Base-by-base conservation (phyloP, 2,113 vertebrate species). In the Sinocyclocheilus anophthalmus region DNA sequence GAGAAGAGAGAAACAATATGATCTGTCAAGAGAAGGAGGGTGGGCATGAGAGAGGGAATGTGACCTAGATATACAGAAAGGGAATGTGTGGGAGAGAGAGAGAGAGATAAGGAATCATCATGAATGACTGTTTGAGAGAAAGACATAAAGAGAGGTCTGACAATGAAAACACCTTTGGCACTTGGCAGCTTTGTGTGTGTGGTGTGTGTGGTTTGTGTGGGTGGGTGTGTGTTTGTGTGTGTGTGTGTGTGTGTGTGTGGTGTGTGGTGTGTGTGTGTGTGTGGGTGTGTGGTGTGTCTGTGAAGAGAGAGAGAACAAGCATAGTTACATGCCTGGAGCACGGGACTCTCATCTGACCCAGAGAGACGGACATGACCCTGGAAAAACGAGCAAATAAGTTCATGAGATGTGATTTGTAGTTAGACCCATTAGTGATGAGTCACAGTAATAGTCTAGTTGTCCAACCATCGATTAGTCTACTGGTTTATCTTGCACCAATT, bases 321-420 rank as follows among this genome's bases (percentile, higher is more conserved):
- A 94, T 93, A 91, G 84, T 92, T 92, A 90, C 91, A 93, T 94
- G 92, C 92, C 93, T 94, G 89, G 82, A 94, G 92, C 94, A 94
- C 91, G 91, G 92, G 94, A 95, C 91, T 88, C 92, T 94, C 93
- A 95, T 93, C 92, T 94, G 94, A 94, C 93, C 87, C 72, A 53
- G 33, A 88, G 84, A 78, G 76, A 70, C 37, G 42, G 63, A 45
- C 84, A 33, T 85, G 59, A 81, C 75, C 84, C 70, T 48, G 13
- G 65, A 48, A 76, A 70, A 77, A 37, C 13, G 3, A 12, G 59
- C 26, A 57, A 79, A 42, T 30, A 33, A 20, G 20, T 42, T 82
- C 33, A 83, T 79, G 37, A 48, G 42, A 75, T 6, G 5, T 22
- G 42, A 10, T 24, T 75, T 75, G 42, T n/a, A 48, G 1, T 24